Evolutionary conservation across 2,113 vertebrate species (phyloP).

Genomic region (Tonatia bakeri): DNA sequence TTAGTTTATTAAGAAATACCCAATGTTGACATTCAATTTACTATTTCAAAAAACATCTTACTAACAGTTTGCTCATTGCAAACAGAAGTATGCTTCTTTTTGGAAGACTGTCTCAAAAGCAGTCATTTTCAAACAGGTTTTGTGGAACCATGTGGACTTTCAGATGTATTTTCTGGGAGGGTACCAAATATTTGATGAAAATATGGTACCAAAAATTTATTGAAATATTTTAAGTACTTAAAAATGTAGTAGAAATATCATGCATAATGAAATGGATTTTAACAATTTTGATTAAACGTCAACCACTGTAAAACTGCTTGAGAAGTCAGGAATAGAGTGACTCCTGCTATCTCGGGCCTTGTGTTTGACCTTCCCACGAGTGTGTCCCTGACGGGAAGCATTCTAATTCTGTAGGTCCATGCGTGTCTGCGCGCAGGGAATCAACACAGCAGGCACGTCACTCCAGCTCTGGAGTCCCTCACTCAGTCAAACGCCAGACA

Average conservation of each 20-base stretch:
- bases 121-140: slow-evolving; percentile 8
- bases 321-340: not conserved
- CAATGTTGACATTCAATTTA: slow-evolving; percentile 50
- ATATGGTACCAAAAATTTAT: not conserved
- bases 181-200: not conserved
- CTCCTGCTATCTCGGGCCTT: not conserved
- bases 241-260: not conserved
- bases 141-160: not conserved
- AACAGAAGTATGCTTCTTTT: slow-evolving; percentile 24
- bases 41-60: slow-evolving; percentile 40
- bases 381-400: not conserved
- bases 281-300: not conserved
- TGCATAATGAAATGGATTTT: not conserved
- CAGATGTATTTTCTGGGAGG: not conserved
- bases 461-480: not conserved
- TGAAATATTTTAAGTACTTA: not conserved
- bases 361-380: not conserved
- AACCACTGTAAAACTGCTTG: not conserved
- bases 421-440: not conserved
- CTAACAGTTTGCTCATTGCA: slow-evolving; percentile 41
- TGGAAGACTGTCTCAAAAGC: not conserved
- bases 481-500: not conserved
- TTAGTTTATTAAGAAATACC: slow-evolving; percentile 59
- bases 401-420: not conserved
- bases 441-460: not conserved